A percentile compares a stretch with the other conserved stretches of the same genome.
Conservation (phyloP, 2,113 vertebrate species). For the Acinonyx jubatus region DNA sequence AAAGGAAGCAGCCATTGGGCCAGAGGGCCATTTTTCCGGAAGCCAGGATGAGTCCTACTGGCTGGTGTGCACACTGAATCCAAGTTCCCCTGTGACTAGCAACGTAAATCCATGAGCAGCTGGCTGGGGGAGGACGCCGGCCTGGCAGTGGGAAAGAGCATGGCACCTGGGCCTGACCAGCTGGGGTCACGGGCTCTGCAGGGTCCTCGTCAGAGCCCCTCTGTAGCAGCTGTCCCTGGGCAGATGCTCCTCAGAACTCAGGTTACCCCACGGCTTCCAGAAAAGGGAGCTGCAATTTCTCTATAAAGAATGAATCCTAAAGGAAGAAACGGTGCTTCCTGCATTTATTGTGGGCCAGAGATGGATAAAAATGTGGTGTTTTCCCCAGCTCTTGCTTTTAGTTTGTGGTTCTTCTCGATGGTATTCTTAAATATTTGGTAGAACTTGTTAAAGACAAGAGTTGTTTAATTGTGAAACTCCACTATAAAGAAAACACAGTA, state of each 20-base stretch:
- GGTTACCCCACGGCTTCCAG: neutral
- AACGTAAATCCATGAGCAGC: slow-evolving; percentile 29
- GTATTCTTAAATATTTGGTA: slow-evolving; percentile 65
- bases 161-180: slow-evolving; percentile 18
- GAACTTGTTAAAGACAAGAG: slow-evolving; percentile 55
- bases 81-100: slow-evolving; percentile 4
- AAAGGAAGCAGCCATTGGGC: neutral
- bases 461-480: slow-evolving; percentile 71
- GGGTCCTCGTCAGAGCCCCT: neutral
- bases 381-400: slow-evolving; percentile 42
- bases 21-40: neutral
- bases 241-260: slow-evolving; percentile 23
- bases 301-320: neutral
- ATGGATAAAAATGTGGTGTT: slow-evolving; percentile 52
- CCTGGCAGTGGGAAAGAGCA: neutral
- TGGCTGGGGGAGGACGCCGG: neutral
- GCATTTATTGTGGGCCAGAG: neutral
- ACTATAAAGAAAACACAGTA: slow-evolving; percentile 59
- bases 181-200: slow-evolving; percentile 10
- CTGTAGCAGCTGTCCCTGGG: slow-evolving; percentile 1
- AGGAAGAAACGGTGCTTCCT: neutral
- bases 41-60: neutral
- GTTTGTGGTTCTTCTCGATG: slow-evolving; percentile 52
- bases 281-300: neutral
- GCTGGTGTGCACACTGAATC: neutral